phyloP scores from a whole-genome alignment of 1,140 invertebrate genomes.

The Stenopsyche tienmushanensis region DNA sequence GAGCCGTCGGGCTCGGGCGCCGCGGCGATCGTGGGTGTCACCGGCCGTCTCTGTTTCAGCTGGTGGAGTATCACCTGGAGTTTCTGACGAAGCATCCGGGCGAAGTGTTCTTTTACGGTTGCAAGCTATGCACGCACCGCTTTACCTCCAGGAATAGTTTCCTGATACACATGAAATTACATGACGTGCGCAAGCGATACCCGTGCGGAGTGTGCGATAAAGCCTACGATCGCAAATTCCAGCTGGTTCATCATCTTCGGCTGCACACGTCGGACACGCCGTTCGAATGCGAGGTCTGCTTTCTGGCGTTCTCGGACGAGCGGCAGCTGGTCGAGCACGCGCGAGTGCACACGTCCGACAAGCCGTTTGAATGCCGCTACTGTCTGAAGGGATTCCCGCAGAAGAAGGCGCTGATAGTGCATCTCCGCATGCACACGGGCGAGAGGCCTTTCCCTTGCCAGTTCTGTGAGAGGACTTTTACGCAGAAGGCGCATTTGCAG shows the following conservation, averaged over 20 bases:
- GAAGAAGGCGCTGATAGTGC: conserved; percentile 53
- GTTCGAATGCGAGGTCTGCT: conserved; percentile 40
- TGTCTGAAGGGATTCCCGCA: conserved; percentile 52
- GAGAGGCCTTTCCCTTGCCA: conserved; percentile 86
- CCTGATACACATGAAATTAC: conserved; percentile 39
- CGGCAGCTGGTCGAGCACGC: conserved; percentile 25
- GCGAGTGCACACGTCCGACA: conserved; percentile 26
- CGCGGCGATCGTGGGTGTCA: too few relatives aligned
- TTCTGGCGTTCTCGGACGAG: conserved; percentile 34
- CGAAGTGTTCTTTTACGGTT: conserved; percentile 41
- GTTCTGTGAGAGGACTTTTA: conserved; percentile 83
- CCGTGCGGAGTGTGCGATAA: conserved; percentile 38
- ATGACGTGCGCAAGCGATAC: conserved; percentile 40
- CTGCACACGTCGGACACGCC: conserved; percentile 38
- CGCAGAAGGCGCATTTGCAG: conserved; percentile 64
- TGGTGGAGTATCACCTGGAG: conserved; percentile 41
- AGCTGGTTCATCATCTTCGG: conserved; percentile 37
- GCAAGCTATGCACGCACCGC: conserved; percentile 37
- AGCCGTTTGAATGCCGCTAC: conserved; percentile 40
- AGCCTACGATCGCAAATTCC: conserved; percentile 40
- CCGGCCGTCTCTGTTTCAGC: conserved; percentile 23
- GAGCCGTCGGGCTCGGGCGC: too few relatives aligned
- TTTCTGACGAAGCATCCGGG: conserved; percentile 40
- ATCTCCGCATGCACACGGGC: conserved; percentile 64
- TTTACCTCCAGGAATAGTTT: conserved; percentile 40